Base-by-base conservation (phyloP, 2,113 vertebrate genomes). In the Acrocephalus kingi region DNA sequence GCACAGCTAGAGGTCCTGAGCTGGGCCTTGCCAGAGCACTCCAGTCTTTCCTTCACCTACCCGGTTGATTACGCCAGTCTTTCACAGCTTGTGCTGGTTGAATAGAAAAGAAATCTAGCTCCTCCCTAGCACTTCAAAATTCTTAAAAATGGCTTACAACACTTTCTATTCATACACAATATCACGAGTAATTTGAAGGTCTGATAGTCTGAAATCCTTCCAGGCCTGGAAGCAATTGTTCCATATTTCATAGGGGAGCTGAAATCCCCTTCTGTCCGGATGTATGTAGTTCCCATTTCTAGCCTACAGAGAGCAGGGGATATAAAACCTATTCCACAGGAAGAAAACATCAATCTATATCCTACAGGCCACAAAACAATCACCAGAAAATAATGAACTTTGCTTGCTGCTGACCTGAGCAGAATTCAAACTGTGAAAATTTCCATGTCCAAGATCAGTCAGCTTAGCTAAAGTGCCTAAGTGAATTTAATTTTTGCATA, bases 341-440 rank as follows among this genome's bases (percentile, higher is more conserved):
- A 94, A 90, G 61, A 93, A 94, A 94, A 62, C 61, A 90, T 93
- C 73, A 75, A 87, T 92, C 64, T 89, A 46, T 81, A 95, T 94
- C 77, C 64, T 94, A 78, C 30, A 87, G 73, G 58, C 92, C 86
- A 62, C 73, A 64, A 96, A 93, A 94, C 83, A 93, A 95, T 95
- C 93, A 84, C 45, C 46, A 92, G 84, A 90, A 94, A 93, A 90
- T 94, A 95, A 96, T 94, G 92, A 96, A 91, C 66, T 94, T 90
- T 81, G 59, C 87, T 93, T 91, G 93, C 68, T 95, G 93, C 88
- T 96, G 90, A 95, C 94, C 90, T 96, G 93, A 94, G 88, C 73
- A 87, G 94, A 96, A 97, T 97, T 95, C 79, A 89, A 52, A 90
- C 74, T 27, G 52, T 64, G 56, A 93, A 92, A 87, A 90, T 92